phyloP scores from a whole-genome alignment of 2,797 vertebrate genomes.

The Avahi laniger region DNA sequence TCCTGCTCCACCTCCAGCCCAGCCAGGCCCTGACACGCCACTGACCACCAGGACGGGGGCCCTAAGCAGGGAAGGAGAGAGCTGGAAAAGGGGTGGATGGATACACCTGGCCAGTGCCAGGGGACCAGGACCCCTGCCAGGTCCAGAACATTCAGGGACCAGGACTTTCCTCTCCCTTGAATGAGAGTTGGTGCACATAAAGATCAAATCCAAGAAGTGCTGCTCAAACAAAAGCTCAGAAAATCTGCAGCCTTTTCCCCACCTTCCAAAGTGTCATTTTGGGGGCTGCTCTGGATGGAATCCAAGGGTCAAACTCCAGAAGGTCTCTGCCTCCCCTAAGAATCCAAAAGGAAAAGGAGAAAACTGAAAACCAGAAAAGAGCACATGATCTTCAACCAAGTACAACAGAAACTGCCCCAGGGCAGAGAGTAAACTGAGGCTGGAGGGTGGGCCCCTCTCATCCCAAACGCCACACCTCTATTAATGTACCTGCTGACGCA shows the following conservation, averaged over 20 bases:
- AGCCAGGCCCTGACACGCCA: background rate
- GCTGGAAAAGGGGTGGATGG: accelerated
- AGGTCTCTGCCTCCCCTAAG: background rate
- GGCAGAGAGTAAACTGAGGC: background rate
- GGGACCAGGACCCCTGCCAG: background rate
- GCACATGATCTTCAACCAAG: background rate
- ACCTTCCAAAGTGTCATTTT: background rate
- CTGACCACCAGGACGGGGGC: background rate
- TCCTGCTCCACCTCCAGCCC: background rate
- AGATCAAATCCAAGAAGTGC: background rate
- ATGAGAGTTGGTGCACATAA: background rate
- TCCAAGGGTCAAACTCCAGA: background rate
- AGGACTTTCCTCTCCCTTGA: background rate
- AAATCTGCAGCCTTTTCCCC: background rate
- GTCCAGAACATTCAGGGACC: background rate
- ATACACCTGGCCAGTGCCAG: background rate
- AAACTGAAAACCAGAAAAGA: background rate
- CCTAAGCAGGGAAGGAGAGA: background rate
- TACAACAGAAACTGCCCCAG: background rate
- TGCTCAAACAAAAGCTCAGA: conserved; percentile 6
- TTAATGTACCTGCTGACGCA: background rate
- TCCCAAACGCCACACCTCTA: background rate
- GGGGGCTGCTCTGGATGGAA: background rate
- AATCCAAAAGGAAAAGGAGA: background rate
- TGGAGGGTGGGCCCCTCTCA: background rate